These are phyloP conservation scores for Allacma fusca DNA, from an alignment of 2,888 invertebrate genomes.

Conservation along the genomic window DNA sequence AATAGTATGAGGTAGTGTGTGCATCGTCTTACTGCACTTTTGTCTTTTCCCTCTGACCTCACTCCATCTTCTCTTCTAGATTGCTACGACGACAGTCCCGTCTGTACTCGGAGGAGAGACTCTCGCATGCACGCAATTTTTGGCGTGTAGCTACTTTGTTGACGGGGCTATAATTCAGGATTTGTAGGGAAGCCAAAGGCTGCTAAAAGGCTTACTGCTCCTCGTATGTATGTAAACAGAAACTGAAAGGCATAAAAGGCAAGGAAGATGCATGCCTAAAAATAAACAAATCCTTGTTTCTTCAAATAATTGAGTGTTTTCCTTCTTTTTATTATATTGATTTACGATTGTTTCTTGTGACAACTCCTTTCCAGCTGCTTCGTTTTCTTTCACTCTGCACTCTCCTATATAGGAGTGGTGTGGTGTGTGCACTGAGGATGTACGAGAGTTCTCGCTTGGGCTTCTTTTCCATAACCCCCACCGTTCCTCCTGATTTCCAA, in stretches of 20 bases:
- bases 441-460: too few relatives aligned
- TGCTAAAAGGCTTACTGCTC: background rate
- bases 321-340: slow-evolving; percentile 40
- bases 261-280: slow-evolving; percentile 26
- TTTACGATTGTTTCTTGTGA: slow-evolving; percentile 34
- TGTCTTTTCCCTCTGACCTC: background rate
- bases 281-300: slow-evolving; percentile 40
- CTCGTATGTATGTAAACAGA: background rate
- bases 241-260: background rate
- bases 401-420: background rate
- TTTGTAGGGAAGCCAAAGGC: background rate
- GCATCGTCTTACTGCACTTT: background rate
- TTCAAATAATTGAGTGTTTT: slow-evolving; percentile 40
- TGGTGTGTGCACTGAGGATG: background rate
- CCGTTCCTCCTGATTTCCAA: too few relatives aligned
- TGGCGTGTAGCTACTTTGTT: too few relatives aligned
- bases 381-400: slow-evolving; percentile 22
- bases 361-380: slow-evolving; percentile 34
- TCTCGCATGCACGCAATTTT: too few relatives aligned
- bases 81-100: background rate
- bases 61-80: too few relatives aligned
- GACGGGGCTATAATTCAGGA: too few relatives aligned
- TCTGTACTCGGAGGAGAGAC: too few relatives aligned
- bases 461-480: too few relatives aligned
- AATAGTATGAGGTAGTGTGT: too few relatives aligned